These are phyloP conservation scores for Tromatobia lineatoria DNA, from an alignment of 2,888 invertebrate genomes.

Conservation along the genomic window DNA sequence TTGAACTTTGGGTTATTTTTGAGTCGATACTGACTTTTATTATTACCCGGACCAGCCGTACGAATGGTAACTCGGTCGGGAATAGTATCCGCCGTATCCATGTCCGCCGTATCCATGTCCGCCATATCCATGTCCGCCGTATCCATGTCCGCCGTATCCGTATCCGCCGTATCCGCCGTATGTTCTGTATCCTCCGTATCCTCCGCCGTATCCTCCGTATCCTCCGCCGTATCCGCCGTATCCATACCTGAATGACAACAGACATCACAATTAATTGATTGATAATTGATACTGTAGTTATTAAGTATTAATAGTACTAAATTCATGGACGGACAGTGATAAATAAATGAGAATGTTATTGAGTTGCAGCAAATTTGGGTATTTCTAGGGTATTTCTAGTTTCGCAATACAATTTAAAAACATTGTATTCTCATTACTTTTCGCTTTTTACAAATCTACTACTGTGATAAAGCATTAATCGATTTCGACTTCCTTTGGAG, in stretches of 20 bases:
- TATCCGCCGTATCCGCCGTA: slow-evolving; percentile 46
- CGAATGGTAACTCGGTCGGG: neutral
- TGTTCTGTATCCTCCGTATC: neutral
- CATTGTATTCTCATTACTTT: too few relatives aligned
- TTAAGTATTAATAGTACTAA: too few relatives aligned
- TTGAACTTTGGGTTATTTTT: neutral
- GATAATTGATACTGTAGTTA: too few relatives aligned
- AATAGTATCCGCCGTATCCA: neutral
- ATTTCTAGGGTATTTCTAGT: neutral
- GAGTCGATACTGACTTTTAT: neutral
- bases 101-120: slow-evolving; percentile 5
- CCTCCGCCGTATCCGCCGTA: slow-evolving; percentile 65
- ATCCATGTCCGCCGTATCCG: slow-evolving; percentile 41
- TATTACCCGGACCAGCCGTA: slow-evolving; percentile 6
- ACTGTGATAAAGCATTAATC: too few relatives aligned
- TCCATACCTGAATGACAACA: neutral
- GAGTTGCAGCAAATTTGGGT: too few relatives aligned
- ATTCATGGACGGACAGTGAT: too few relatives aligned
- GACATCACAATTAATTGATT: too few relatives aligned
- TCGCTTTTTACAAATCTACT: too few relatives aligned
- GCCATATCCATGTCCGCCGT: neutral
- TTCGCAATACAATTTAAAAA: too few relatives aligned
- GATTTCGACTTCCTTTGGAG: too few relatives aligned
- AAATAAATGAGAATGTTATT: too few relatives aligned
- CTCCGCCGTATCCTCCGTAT: slow-evolving; percentile 50